Conservation (phyloP, 2,797 vertebrate species). For the Diplodus sargus region DNA sequence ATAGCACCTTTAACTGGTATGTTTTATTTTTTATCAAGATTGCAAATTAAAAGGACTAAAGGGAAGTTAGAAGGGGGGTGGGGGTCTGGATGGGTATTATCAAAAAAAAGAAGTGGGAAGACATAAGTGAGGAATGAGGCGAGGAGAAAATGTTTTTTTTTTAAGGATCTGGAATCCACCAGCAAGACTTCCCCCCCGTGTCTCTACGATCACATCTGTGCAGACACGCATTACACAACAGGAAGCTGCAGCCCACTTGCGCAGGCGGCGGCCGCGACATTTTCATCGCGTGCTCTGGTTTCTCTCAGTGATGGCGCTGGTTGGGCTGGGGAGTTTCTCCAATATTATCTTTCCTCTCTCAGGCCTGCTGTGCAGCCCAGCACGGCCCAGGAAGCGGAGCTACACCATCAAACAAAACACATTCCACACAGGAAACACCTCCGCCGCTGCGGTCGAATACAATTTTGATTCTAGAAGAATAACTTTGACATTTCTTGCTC, state of each 20-base stretch:
- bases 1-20: no score
- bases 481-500: constrained; percentile 5
- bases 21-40: no score
- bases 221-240: constrained; percentile 45
- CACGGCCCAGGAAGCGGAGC: constrained; percentile 30
- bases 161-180: constrained; percentile 42
- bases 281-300: constrained; percentile 50
- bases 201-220: constrained; percentile 40
- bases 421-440: background rate
- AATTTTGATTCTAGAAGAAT: background rate
- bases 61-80: no score
- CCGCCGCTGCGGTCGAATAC: background rate
- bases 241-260: constrained; percentile 62
- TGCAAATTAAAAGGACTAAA: no score
- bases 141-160: constrained; percentile 12
- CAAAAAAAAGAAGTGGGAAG: background rate
- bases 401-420: constrained; percentile 10
- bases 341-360: constrained; percentile 46
- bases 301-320: constrained; percentile 39
- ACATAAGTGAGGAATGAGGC: background rate
- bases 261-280: constrained; percentile 38
- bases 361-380: constrained; percentile 28
- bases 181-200: constrained; percentile 20
- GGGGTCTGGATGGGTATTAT: no score
- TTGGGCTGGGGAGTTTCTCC: constrained; percentile 36